phyloP scores from a whole-genome alignment of 2,888 invertebrate species.

The Argyra leucocephala region DNA sequence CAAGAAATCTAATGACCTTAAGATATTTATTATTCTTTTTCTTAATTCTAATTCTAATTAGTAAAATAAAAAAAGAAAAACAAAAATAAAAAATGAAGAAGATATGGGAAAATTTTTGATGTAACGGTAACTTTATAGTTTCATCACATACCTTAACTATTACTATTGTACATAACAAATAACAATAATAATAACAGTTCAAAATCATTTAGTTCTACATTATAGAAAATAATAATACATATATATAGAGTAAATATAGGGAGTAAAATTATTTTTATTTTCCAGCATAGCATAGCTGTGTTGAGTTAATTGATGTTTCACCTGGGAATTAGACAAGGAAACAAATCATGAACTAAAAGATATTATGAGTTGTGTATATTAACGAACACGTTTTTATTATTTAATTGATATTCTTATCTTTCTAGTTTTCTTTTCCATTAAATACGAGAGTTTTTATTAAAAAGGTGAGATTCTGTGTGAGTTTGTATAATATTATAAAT shows the following conservation, averaged over 20 bases:
- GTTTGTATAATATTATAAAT: too few relatives aligned
- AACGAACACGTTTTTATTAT: neutral
- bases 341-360: neutral
- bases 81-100: neutral
- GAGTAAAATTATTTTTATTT: too few relatives aligned
- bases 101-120: neutral
- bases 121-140: neutral
- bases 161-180: too few relatives aligned
- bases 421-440: neutral
- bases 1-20: neutral
- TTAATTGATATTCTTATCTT: neutral
- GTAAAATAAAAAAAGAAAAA: too few relatives aligned
- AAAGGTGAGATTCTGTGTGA: too few relatives aligned
- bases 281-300: neutral
- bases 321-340: neutral
- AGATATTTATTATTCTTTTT: neutral
- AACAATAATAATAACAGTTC: neutral
- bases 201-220: neutral
- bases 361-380: neutral
- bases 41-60: neutral
- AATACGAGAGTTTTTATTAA: too few relatives aligned
- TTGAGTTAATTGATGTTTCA: slow-evolving; percentile 3
- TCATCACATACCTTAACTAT: neutral
- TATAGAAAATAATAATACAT: neutral
- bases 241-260: neutral